Conservation (phyloP, 1,140 invertebrate species). For the Bombus pyrosoma region DNA sequence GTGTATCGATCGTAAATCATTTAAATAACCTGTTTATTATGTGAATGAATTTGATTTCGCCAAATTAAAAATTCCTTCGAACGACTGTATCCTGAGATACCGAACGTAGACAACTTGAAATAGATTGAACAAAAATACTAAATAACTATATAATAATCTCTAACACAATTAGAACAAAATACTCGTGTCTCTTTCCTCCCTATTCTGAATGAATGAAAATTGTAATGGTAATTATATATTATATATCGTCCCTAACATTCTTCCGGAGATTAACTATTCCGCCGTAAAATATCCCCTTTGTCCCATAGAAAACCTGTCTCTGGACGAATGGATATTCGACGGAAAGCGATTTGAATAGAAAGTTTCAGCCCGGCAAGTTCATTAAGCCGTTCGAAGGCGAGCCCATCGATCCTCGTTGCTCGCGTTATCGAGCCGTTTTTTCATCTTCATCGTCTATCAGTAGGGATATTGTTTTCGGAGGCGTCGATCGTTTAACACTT, state of each 20-base stretch:
- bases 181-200: neutral
- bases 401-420: constrained; percentile 4
- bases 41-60: neutral
- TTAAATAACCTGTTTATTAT: neutral
- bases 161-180: neutral
- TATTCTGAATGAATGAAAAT: neutral
- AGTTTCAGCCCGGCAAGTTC: neutral
- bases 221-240: neutral
- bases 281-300: neutral
- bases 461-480: constrained; percentile 47
- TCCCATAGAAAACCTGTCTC: no score
- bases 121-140: no score
- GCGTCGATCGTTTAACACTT: constrained; percentile 51
- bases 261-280: neutral
- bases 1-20: neutral
- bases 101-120: no score
- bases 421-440: constrained; percentile 11
- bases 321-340: neutral
- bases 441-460: constrained; percentile 32
- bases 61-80: neutral
- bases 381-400: constrained; percentile 22
- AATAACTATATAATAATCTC: no score
- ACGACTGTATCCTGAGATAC: no score
- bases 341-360: neutral
- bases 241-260: neutral